Percentiles rank a stretch among this genome's conserved stretches.
Conservation (phyloP, 2,113 vertebrate genomes). For the Rhynchopsitta pachyrhyncha region DNA sequence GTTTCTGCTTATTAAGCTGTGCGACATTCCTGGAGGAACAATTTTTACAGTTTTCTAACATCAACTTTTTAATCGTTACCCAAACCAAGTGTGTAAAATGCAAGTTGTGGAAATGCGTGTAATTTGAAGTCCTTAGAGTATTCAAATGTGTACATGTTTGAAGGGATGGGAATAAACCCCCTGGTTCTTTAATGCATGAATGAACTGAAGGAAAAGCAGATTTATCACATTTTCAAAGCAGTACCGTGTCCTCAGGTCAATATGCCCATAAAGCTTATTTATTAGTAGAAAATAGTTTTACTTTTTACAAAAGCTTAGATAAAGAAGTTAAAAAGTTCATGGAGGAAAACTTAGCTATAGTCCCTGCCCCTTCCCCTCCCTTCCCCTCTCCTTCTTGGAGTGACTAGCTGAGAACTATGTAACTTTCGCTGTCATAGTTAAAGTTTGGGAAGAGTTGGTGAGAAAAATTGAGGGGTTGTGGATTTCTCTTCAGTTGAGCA, state of each 20-base stretch:
- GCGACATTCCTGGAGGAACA: neutral
- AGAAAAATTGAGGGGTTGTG: neutral
- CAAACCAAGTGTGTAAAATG: neutral
- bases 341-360: neutral
- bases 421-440: neutral
- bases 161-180: neutral
- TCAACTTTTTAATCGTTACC: neutral
- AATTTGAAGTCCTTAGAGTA: neutral
- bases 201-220: neutral
- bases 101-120: neutral
- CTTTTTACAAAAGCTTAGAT: neutral
- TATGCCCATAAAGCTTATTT: neutral
- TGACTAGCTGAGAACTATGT: rapidly evolving
- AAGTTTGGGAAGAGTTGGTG: neutral
- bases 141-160: neutral
- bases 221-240: neutral
- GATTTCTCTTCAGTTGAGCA: neutral
- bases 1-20: neutral
- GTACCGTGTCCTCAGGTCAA: neutral
- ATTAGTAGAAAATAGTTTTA: neutral
- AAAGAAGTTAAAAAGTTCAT: neutral
- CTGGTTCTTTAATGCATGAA: neutral
- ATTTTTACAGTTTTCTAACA: neutral
- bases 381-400: neutral
- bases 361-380: rapidly evolving